These are phyloP conservation scores for Pangasius krempfi DNA, from an alignment of 2,797 vertebrate species.

Conservation along the genomic window DNA sequence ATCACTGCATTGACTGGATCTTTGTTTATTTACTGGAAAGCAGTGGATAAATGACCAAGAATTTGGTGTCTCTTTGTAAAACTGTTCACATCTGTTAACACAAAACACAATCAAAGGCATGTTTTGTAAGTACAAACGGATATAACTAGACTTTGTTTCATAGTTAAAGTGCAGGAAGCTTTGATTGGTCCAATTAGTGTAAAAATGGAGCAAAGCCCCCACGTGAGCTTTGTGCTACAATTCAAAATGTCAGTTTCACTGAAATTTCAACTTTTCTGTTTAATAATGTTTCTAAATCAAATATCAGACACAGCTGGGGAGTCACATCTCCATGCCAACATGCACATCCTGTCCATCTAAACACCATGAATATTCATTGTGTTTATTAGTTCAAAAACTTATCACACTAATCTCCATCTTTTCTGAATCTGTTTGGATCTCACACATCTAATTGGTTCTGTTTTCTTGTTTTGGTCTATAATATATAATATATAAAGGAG, in stretches of 20 bases:
- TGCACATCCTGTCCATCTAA: constrained; percentile 39
- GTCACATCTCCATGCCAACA: constrained; percentile 37
- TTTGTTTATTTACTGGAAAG: constrained; percentile 13
- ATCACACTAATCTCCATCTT: neutral
- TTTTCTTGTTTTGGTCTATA: neutral
- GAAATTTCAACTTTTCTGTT: neutral
- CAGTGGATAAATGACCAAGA: constrained; percentile 30
- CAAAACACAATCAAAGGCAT: constrained; percentile 44
- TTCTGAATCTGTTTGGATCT: neutral
- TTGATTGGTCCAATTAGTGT: neutral
- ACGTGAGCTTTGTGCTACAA: neutral
- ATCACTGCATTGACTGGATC: neutral
- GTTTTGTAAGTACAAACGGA: constrained; percentile 11
- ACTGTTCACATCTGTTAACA: constrained; percentile 22
- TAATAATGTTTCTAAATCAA: neutral
- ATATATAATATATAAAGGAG: constrained; percentile 18
- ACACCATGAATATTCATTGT: neutral
- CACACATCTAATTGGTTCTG: neutral
- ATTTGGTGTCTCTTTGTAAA: constrained; percentile 22
- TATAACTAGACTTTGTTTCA: neutral
- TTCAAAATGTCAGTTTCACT: neutral
- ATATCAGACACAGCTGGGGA: constrained; percentile 16
- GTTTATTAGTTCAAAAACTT: neutral
- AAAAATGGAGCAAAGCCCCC: neutral
- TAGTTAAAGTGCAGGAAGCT: neutral